These are phyloP conservation scores for Temnopleurus reevesii DNA, from an alignment of 53 echinoderm and acorn worm genomes.

Conservation along the genomic window DNA sequence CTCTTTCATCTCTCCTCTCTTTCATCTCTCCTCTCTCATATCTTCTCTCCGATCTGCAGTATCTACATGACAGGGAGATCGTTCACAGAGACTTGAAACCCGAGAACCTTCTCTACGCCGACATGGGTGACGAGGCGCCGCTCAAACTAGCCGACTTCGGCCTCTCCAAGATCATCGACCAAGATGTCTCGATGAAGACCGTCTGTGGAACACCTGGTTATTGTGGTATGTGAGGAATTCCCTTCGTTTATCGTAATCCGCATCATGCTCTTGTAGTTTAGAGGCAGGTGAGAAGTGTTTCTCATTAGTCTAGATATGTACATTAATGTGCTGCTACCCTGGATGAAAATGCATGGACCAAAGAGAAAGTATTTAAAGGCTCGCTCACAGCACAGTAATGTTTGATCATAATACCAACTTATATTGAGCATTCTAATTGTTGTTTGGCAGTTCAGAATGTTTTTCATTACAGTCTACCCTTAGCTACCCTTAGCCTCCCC, in stretches of 20 bases:
- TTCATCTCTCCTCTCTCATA: neutral
- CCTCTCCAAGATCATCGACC: constrained; percentile 84
- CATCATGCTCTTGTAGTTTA: neutral
- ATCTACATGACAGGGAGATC: constrained; percentile 86
- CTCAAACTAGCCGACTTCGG: constrained; percentile 98
- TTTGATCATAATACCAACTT: too few species aligned
- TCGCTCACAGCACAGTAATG: too few species aligned
- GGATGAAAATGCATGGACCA: too few species aligned
- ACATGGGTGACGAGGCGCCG: constrained; percentile 78
- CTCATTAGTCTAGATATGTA: neutral
- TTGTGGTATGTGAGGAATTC: constrained; percentile 75
- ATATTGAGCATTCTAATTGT: too few species aligned
- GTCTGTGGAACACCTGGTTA: constrained; percentile 98
- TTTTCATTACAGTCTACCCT: too few species aligned
- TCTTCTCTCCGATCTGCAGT: constrained; percentile 64
- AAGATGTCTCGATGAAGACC: constrained; percentile 94
- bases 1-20: neutral
- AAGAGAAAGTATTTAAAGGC: too few species aligned
- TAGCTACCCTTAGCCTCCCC: too few species aligned
- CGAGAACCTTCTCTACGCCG: constrained; percentile 91
- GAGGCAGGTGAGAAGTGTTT: neutral
- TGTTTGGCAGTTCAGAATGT: too few species aligned
- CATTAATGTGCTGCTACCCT: too few species aligned
- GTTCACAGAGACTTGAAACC: constrained; percentile 98
- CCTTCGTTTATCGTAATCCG: neutral